Conservation (phyloP, 2,113 vertebrate genomes). For the Corythaeola cristata region DNA sequence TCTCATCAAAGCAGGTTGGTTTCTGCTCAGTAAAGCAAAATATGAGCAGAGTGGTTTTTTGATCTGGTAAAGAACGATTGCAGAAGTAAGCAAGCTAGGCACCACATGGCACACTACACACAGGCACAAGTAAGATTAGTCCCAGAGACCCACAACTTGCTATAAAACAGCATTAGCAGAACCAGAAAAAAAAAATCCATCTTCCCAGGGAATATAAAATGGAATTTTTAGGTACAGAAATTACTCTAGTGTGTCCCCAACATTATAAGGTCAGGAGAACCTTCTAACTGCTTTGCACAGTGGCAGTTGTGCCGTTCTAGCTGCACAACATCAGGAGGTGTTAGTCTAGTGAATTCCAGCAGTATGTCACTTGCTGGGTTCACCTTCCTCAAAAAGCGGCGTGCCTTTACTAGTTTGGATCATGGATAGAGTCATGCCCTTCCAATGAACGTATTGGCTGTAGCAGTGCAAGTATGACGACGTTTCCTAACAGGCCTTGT, state of each 20-base stretch:
- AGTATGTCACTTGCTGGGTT: not conserved
- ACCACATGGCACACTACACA: not conserved
- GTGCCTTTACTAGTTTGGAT: not conserved
- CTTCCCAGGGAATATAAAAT: not conserved
- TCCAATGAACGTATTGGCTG: accelerated
- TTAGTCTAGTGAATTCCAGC: not conserved
- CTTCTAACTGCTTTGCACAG: not conserved
- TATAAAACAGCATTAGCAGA: not conserved
- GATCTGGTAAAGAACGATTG: not conserved
- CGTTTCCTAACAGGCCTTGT: not conserved
- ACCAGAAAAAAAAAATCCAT: not conserved
- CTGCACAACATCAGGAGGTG: not conserved
- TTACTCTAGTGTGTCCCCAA: not conserved
- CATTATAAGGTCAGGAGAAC: not conserved
- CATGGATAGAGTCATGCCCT: not conserved
- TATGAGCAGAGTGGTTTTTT: not conserved
- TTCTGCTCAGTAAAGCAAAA: not conserved
- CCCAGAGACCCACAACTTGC: not conserved
- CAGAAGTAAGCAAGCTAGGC: not conserved
- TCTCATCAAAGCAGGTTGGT: not conserved
- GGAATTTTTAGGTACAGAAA: not conserved
- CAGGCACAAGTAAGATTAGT: not conserved
- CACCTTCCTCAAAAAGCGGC: not conserved
- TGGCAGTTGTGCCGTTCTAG: not conserved
- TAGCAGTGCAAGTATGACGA: not conserved